phyloP scores from a whole-genome alignment of 2,888 invertebrate species.

The Hydrotaea cyrtoneurina region DNA sequence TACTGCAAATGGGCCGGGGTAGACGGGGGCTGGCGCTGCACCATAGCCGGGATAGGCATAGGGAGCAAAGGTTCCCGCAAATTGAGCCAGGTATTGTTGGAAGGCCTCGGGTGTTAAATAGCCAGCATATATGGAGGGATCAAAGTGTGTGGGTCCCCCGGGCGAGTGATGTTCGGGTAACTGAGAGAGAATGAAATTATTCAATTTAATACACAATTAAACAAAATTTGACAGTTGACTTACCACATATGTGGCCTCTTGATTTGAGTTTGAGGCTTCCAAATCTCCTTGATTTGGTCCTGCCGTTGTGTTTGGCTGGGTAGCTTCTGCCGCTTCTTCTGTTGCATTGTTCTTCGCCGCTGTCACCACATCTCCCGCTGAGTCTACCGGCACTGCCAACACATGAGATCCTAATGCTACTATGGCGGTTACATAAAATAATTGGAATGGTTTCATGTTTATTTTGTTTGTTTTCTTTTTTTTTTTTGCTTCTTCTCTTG shows the following conservation, averaged over 20 bases:
- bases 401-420: constrained; percentile 49
- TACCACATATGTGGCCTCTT: constrained; percentile 54
- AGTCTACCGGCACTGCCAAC: constrained; percentile 44
- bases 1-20: constrained; percentile 77
- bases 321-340: not conserved
- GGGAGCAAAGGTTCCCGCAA: constrained; percentile 73
- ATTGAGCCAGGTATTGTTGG: constrained; percentile 78
- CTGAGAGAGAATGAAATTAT: constrained; percentile 56
- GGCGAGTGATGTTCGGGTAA: constrained; percentile 69
- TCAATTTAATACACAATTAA: not conserved
- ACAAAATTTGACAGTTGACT: constrained; percentile 7
- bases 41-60: constrained; percentile 72
- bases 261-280: constrained; percentile 50
- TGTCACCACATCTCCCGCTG: constrained; percentile 3
- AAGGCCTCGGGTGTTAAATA: constrained; percentile 78
- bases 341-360: not conserved
- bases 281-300: constrained; percentile 36
- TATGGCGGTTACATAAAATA: constrained; percentile 59
- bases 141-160: constrained; percentile 71
- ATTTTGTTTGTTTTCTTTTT: not conserved
- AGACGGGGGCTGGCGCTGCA: constrained; percentile 71
- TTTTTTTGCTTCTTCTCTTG: not conserved
- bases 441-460: constrained; percentile 55
- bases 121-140: constrained; percentile 74
- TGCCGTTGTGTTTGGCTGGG: not conserved